These are phyloP conservation scores for Thera obeliscata DNA, from an alignment of 2,888 invertebrate species.

Conservation along the genomic window DNA sequence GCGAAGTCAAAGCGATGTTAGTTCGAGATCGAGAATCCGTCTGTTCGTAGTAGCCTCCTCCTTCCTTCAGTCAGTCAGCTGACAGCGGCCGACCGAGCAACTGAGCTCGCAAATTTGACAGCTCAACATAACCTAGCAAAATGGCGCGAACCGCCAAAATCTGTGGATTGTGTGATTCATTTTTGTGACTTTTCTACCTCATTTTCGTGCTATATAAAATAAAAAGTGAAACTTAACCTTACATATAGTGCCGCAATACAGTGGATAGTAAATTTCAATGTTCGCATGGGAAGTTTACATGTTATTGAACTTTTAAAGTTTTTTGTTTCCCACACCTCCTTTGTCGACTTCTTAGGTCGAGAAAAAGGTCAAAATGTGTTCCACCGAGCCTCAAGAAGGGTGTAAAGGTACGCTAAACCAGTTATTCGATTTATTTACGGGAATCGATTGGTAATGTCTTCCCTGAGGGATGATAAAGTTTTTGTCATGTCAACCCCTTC, in stretches of 20 bases:
- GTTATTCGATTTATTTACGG: constrained; percentile 42
- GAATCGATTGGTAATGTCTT: constrained; percentile 36
- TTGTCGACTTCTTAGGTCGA: constrained; percentile 28
- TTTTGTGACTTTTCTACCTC: constrained; percentile 15
- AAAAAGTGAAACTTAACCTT: constrained; percentile 17
- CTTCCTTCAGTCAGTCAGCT: constrained; percentile 37
- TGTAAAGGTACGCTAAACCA: constrained; percentile 40
- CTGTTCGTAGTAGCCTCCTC: constrained; percentile 10
- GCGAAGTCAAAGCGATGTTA: constrained; percentile 15
- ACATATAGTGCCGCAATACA: constrained; percentile 23
- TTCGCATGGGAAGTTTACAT: constrained; percentile 29
- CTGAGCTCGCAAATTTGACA: constrained; percentile 24
- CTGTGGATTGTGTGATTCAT: constrained; percentile 13
- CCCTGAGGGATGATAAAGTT: constrained; percentile 35
- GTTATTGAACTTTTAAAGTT: constrained; percentile 25
- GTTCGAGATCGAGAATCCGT: constrained; percentile 12
- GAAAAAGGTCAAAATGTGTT: constrained; percentile 42
- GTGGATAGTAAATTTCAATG: constrained; percentile 25
- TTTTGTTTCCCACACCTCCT: constrained; percentile 36
- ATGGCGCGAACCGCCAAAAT: constrained; percentile 31
- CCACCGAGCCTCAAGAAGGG: constrained; percentile 28
- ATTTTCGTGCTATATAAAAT: constrained; percentile 18
- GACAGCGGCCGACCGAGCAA: constrained; percentile 31
- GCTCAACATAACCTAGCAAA: constrained; percentile 15
- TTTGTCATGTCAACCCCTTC: constrained; percentile 36